Conservation (phyloP, 2,797 vertebrate species). For the Gastrophryne carolinensis region DNA sequence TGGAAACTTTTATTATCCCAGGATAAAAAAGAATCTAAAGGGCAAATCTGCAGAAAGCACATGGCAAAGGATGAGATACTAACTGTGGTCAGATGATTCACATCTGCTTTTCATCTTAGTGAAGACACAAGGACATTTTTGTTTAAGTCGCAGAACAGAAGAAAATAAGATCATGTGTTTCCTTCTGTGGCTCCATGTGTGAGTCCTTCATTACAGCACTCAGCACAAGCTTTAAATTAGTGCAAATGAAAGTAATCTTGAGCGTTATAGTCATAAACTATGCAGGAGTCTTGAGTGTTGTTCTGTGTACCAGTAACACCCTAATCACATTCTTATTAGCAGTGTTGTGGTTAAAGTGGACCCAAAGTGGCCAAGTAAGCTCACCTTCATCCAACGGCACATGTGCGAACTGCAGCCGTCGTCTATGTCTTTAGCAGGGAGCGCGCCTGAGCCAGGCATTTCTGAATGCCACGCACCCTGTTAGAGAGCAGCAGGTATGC, state of each 20-base stretch:
- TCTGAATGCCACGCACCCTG: too few species aligned
- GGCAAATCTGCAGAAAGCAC: conserved; percentile 10
- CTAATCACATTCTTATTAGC: conserved; percentile 17
- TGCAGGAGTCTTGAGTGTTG: conserved; percentile 13
- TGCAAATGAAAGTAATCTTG: not conserved
- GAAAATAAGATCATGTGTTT: not conserved
- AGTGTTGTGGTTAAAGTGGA: too few species aligned
- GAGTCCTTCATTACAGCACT: conserved; percentile 8
- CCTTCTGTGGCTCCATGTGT: not conserved
- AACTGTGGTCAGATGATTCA: conserved; percentile 39
- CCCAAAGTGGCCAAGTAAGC: too few species aligned
- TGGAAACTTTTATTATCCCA: not conserved
- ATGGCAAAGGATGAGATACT: conserved; percentile 6
- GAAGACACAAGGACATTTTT: conserved; percentile 42
- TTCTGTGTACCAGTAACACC: conserved; percentile 5
- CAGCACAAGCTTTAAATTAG: conserved; percentile 3
- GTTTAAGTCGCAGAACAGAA: conserved; percentile 16
- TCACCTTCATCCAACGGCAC: too few species aligned
- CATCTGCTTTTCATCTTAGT: conserved; percentile 37
- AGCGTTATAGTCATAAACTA: not conserved
- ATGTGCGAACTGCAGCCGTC: too few species aligned
- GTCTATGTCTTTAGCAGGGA: too few species aligned
- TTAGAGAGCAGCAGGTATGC: too few species aligned
- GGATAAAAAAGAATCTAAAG: too few species aligned
- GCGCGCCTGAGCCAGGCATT: too few species aligned